Evolutionary conservation across 2,113 vertebrate species (phyloP), one percentile per base, ranked within the genome.

Genomic region (Apeltes quadracus): DNA sequence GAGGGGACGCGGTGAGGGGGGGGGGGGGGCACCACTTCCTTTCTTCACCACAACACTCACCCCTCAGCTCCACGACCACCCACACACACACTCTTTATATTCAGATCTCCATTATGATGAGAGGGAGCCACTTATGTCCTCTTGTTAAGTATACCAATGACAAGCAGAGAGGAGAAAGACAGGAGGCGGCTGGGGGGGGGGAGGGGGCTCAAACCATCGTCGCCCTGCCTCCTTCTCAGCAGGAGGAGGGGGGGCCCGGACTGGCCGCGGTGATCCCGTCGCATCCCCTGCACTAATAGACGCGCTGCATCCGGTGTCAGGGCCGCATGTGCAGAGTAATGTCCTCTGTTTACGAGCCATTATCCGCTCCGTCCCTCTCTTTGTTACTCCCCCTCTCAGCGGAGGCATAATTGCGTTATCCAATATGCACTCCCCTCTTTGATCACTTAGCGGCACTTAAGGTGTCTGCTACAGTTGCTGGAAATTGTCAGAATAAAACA

Each of bases 391-490:
- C 70, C 80, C 88, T 79, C 87, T 84, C 87, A 76, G 87, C 75
- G 90, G 81, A 87, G 80, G 83, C 88, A 88, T 93, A 93, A 92
- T 93, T 91, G 91, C 85, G 85, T 93, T 93, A 94, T 87, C 91
- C 90, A 90, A 89, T 89, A 87, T 91, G 88, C 85, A 86, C 86
- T 81, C 84, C 85, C 72, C 89, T 91, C 87, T 87, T 92, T 92
- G 90, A 92, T 92, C 90, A 91, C 89, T 92, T 92, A 92, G 89
- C 69, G 86, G 89, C 92, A 93, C 92, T 93, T 93, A 92, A 92
- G 93, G 92, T 93, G 90, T 91, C 92, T 87, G 86, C 85, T 84
- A 72, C 77, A 84, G 83, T 91, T 91, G 88, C 91, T 89, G 84
- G 75, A 84, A 89, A 91, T 84, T 83, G 89, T 87, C 20, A 36